Conservation (phyloP, 2,797 vertebrate species). For the Rachycentron canadum region DNA sequence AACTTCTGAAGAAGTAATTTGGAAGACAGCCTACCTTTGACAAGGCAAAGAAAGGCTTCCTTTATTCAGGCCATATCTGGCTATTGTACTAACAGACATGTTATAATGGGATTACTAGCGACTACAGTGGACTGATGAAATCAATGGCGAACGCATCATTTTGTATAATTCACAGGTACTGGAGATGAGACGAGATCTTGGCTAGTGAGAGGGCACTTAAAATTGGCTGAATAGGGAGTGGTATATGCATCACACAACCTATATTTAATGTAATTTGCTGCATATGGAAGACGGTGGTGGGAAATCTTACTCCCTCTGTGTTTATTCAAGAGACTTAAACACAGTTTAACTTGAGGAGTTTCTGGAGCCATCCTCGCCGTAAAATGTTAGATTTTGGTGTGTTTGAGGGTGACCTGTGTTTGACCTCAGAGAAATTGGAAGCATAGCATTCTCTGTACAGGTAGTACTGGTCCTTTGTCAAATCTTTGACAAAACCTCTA, state of each 20-base stretch:
- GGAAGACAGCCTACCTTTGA: slow-evolving; percentile 85
- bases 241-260: slow-evolving; percentile 73
- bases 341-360: slow-evolving; percentile 41
- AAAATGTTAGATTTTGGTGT: slow-evolving; percentile 35
- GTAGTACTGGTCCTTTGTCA: slow-evolving; percentile 79
- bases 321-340: slow-evolving; percentile 43
- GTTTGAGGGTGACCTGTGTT: slow-evolving; percentile 56
- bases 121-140: slow-evolving; percentile 83
- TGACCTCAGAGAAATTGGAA: slow-evolving; percentile 64
- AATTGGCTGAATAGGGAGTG: slow-evolving; percentile 68
- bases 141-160: slow-evolving; percentile 83
- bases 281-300: slow-evolving; percentile 59
- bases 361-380: slow-evolving; percentile 17
- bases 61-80: slow-evolving; percentile 85
- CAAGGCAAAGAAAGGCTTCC: slow-evolving; percentile 85
- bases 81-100: slow-evolving; percentile 87
- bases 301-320: slow-evolving; percentile 20
- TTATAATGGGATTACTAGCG: slow-evolving; percentile 88
- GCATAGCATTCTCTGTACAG: slow-evolving; percentile 53
- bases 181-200: slow-evolving; percentile 78
- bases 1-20: slow-evolving; percentile 91
- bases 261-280: slow-evolving; percentile 73
- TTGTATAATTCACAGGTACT: slow-evolving; percentile 85
- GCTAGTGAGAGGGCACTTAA: slow-evolving; percentile 81
- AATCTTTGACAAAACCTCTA: slow-evolving; percentile 78